Conservation (phyloP, 2,113 vertebrate species). For the Sardina pilchardus region DNA sequence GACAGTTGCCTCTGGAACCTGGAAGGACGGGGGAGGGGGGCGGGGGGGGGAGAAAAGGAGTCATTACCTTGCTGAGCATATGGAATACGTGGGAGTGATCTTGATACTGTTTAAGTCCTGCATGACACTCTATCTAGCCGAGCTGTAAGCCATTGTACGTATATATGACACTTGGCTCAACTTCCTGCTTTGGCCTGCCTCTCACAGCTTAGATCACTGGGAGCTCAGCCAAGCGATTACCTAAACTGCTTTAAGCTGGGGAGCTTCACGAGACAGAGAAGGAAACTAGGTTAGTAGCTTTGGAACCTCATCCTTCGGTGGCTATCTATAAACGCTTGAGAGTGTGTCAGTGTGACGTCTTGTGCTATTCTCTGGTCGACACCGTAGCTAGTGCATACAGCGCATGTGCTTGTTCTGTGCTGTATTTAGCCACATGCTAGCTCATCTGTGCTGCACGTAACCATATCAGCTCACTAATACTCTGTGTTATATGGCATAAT, state of each 20-base stretch:
- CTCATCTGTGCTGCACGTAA: background rate
- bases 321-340: too few relatives aligned
- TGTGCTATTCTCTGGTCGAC: too few relatives aligned
- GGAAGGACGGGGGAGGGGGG: background rate
- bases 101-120: too few relatives aligned
- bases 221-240: background rate
- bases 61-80: too few relatives aligned
- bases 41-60: background rate
- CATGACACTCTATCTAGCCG: too few relatives aligned
- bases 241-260: background rate
- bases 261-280: background rate
- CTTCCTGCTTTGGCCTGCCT: background rate
- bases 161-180: background rate
- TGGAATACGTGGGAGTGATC: too few relatives aligned
- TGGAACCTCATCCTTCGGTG: too few relatives aligned
- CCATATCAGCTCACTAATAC: background rate
- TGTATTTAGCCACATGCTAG: background rate
- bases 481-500: conserved; percentile 37
- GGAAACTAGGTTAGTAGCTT: background rate
- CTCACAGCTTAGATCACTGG: background rate
- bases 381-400: too few relatives aligned
- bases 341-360: background rate
- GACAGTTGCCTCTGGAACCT: conserved; percentile 93
- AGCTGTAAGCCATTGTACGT: background rate
- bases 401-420: too few relatives aligned